Conservation (phyloP, 2,113 vertebrate genomes). For the Bucco capensis region DNA sequence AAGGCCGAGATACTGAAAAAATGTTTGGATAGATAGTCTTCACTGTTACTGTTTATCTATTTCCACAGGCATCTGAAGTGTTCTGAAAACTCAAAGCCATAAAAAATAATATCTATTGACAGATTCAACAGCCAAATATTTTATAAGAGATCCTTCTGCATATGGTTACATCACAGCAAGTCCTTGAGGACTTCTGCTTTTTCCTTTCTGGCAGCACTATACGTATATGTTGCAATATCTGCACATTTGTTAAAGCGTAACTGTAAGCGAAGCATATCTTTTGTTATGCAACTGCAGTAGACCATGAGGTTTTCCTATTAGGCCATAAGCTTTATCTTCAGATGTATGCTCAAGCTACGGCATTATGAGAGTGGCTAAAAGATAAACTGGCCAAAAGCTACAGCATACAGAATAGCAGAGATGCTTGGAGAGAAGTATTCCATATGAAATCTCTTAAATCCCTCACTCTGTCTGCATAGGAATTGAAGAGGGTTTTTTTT, state of each 20-base stretch:
- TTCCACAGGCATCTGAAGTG: not conserved
- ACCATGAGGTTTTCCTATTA: not conserved
- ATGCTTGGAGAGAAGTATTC: not conserved
- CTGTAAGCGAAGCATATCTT: not conserved
- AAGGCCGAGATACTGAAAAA: not conserved
- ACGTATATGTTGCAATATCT: accelerated
- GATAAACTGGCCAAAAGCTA: not conserved
- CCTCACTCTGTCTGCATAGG: not conserved
- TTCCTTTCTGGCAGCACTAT: not conserved
- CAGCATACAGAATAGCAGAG: not conserved
- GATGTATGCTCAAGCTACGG: not conserved
- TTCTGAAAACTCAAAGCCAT: not conserved
- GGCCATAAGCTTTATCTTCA: not conserved
- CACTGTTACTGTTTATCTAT: not conserved
- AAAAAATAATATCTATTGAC: not conserved
- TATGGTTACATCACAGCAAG: not conserved
- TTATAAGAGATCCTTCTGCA: not conserved
- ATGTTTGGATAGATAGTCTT: not conserved
- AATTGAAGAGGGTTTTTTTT: accelerated
- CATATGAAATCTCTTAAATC: not conserved
- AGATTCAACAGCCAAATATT: not conserved
- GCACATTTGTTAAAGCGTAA: not conserved
- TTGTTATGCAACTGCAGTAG: not conserved
- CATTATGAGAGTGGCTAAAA: not conserved
- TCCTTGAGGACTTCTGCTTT: not conserved